These are phyloP conservation scores for Sciurus carolinensis DNA, from an alignment of 2,797 vertebrate species.

Conservation along the genomic window DNA sequence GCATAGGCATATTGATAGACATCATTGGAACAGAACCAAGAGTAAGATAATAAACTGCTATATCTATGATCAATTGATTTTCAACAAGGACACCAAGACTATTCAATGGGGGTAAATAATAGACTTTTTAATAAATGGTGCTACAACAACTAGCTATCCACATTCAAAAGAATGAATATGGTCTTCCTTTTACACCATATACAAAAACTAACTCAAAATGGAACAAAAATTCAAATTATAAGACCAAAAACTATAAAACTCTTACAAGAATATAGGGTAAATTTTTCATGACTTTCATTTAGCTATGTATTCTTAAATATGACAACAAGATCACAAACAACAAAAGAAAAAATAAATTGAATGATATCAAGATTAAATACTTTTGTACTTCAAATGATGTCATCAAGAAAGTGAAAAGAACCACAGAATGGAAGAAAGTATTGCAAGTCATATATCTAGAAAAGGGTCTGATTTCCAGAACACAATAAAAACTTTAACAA, in stretches of 20 bases:
- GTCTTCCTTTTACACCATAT: neutral
- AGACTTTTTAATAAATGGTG: neutral
- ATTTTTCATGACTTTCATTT: slow-evolving; percentile 5
- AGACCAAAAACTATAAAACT: neutral
- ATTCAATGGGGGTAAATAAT: neutral
- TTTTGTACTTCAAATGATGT: neutral
- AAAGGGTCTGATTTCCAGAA: neutral
- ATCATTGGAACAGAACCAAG: neutral
- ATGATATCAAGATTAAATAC: slow-evolving; percentile 7
- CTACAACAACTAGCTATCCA: neutral
- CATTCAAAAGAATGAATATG: neutral
- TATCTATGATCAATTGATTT: neutral
- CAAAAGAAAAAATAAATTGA: neutral
- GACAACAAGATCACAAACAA: neutral
- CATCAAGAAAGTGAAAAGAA: slow-evolving; percentile 45
- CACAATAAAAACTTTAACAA: neutral
- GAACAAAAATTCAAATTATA: neutral
- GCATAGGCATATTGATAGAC: neutral
- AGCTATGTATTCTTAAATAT: neutral
- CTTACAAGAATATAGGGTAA: neutral
- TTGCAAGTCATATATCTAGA: neutral
- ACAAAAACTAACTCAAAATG: neutral
- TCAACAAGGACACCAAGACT: neutral
- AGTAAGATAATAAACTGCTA: neutral
- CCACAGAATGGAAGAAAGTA: neutral